phyloP scores from a whole-genome alignment of 2,113 vertebrate species.

The Mixornis gularis region DNA sequence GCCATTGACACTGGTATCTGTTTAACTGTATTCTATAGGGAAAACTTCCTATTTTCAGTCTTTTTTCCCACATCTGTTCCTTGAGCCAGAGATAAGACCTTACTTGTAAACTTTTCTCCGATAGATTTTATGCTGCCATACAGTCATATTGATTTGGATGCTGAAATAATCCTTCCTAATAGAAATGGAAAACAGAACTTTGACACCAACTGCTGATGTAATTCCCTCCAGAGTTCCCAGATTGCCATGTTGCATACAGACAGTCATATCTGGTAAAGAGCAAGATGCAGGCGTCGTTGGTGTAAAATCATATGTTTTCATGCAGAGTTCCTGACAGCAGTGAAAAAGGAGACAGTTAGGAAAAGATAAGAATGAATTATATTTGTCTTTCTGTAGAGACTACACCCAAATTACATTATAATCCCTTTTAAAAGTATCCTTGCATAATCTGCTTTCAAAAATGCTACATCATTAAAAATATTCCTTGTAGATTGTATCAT shows the following conservation, averaged over 20 bases:
- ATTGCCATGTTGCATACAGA: neutral
- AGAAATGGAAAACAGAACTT: constrained; percentile 6
- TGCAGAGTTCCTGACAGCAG: neutral
- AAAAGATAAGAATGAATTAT: neutral
- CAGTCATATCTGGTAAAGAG: constrained; percentile 6
- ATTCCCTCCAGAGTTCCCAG: neutral
- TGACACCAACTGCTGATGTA: neutral
- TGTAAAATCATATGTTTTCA: constrained; percentile 4
- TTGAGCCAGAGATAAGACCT: neutral
- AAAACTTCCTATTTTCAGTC: neutral
- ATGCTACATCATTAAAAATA: neutral
- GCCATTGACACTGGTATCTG: neutral
- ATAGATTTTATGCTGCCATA: neutral
- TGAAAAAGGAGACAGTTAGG: neutral
- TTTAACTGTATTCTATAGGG: neutral
- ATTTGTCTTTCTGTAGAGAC: constrained; percentile 10
- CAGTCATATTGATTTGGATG: neutral
- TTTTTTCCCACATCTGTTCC: neutral
- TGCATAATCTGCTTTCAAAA: constrained; percentile 10
- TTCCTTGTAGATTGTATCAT: neutral
- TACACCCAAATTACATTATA: neutral
- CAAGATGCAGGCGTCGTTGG: neutral
- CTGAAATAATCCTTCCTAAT: constrained; percentile 30
- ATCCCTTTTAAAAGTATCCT: neutral
- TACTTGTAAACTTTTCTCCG: neutral